Evolutionary conservation across 2,797 vertebrate species (phyloP).

Genomic region (Myripristis jacobus): DNA sequence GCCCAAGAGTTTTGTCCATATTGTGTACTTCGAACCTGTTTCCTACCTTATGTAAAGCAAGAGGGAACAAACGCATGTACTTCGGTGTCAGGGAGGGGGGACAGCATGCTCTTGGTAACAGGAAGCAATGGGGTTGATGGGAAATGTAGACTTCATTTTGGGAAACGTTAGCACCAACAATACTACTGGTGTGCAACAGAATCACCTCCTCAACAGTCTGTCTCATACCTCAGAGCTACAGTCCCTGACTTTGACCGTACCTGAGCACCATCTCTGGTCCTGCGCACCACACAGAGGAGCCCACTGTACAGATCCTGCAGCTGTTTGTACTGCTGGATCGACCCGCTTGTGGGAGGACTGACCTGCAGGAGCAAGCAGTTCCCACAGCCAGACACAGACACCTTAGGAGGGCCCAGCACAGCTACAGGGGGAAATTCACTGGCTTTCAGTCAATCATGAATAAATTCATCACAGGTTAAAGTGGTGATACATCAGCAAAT

Average conservation of each 20-base stretch:
- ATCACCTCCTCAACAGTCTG: too few relatives aligned
- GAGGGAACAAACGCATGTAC: too few relatives aligned
- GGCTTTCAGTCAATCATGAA: not conserved
- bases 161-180: too few relatives aligned
- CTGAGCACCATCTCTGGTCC: constrained; percentile 65
- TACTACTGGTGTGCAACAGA: too few relatives aligned
- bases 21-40: too few relatives aligned
- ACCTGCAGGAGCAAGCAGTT: constrained; percentile 74
- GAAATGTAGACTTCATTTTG: too few relatives aligned
- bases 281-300: constrained; percentile 41
- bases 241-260: constrained; percentile 39
- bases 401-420: constrained; percentile 66
- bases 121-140: too few relatives aligned
- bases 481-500: not conserved
- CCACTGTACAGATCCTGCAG: constrained; percentile 18
- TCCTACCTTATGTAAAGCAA: too few relatives aligned
- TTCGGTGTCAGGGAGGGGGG: too few relatives aligned
- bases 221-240: too few relatives aligned
- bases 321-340: not conserved
- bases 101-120: too few relatives aligned
- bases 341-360: constrained; percentile 13
- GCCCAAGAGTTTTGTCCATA: too few relatives aligned
- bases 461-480: not conserved
- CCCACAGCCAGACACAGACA: constrained; percentile 74
- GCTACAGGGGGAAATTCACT: constrained; percentile 49